Base-by-base conservation (phyloP, 2,797 vertebrate species). In the Buphagus erythrorhynchus region DNA sequence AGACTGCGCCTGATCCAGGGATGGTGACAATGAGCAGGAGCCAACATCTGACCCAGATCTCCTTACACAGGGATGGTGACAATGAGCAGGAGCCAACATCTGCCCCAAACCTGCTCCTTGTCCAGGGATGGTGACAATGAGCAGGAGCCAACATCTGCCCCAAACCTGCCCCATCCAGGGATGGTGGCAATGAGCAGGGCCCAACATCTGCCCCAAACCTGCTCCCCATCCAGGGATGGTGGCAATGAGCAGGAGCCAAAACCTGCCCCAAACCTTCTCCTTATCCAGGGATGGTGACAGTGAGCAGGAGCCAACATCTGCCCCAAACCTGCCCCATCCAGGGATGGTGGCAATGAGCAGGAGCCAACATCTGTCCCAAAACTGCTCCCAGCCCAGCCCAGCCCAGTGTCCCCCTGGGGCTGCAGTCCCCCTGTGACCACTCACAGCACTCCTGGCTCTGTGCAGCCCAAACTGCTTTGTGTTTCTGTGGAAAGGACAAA, bases 341-440 rank as follows among this genome's bases (percentile, higher is more conserved):
- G 63, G 59, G 59, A 13, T 63, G 31, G 10, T 5, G 58, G 10
- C 29, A 26, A 6, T 13, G 5, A 42, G 18, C 19, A 49, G 10
- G 18, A 38, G 4, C 22, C 51, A 43, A 6, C 2, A 8, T 9
- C n/a, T 14, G 54, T 14, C 40, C 68, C 40, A 55, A 4, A 35
- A 16, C 59, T 65, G 26, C 61, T 9, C 16, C 74, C 33, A 35
- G 11, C 36, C 21, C 6, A 0, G 36, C 16, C 74, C 33, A 35
- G 11, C 36, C 21, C 6, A 0, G 36, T 13, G 54, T 33, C 46
- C 46, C 16, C 6, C 45, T 40, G 52, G 19, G 55, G 6, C n/a
- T n/a, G n/a, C 45, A 25, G 13, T 3, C 62, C 33, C 4, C 0
- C 33, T 7, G 28, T 11, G 62, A 24, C 3, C 29, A 3, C 42